Evolutionary conservation across 2,888 invertebrate species (phyloP), one percentile per base, ranked within the genome.

Genomic region (Meloe dianella): DNA sequence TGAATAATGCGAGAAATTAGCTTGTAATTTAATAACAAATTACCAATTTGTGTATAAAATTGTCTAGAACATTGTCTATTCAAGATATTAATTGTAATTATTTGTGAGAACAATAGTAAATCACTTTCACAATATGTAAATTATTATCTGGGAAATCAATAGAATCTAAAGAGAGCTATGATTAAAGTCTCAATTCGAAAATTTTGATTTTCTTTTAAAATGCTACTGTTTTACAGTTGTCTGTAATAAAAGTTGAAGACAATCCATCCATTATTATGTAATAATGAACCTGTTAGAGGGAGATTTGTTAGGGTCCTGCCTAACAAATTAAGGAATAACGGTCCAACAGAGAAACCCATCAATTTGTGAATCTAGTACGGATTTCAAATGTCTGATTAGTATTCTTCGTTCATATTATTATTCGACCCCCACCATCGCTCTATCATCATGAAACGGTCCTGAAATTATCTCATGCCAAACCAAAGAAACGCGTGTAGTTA

Each of bases 351-450:
- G 54, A 14, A 54, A 54, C 54, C 54, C 54, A 54, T 54, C 54
- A 54, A 54, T 54, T 54, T 54, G 12, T 24, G 14, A 54, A 54
- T 12, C 12, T 10, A 6, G 47, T 54, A 54, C 54, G 24, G 54
- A 54, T 54, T 54, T 54, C 24, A 54, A n/a, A 22, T 54, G 54
- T 54, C 54, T 54, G 54, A 54, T 54, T 54, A 54, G 54, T 54
- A 54, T 54, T 54, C 54, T 22, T 54, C 24, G 54, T 24, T 54
- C 54, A 54, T 54, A 54, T 54, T n/a, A 10, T 14, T 9, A 12
- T 12, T 3, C 47, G 3, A 47, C 47, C 20, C 35, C 12, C 35
- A 12, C 35, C 30, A 30, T 30, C 6, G 7, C 30, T 1, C 12
- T 12, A 10, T 35, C 35, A 35, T 35, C 35, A 14, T 35, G n/a